A percentile compares a stretch with the other conserved stretches of the same genome.
Evolutionary conservation across 2,113 vertebrate species (phyloP).

Genomic region (Macaca mulatta): DNA sequence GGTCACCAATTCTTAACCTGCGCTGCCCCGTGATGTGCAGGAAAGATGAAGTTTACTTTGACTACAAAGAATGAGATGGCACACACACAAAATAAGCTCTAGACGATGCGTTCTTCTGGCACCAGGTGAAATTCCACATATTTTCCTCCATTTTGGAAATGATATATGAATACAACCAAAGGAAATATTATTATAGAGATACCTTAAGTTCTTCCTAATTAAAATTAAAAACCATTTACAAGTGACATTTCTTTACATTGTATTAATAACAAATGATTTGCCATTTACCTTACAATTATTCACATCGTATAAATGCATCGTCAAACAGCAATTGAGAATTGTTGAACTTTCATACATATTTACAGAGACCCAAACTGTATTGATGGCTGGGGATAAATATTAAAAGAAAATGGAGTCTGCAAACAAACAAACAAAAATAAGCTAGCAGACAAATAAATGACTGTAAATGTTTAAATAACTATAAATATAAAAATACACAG

Average conservation of each 20-base stretch:
- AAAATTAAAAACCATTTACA: background rate
- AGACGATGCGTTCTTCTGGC: background rate
- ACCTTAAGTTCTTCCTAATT: background rate
- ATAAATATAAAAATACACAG: background rate
- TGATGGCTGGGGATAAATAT: background rate
- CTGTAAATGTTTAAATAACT: background rate
- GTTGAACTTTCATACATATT: background rate
- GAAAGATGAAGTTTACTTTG: background rate
- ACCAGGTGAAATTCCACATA: background rate
- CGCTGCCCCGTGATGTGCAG: background rate
- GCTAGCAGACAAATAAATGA: background rate
- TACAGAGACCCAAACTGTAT: background rate
- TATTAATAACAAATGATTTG: conserved; percentile 5
- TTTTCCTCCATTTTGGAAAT: background rate
- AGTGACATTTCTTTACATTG: background rate
- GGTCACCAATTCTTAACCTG: background rate
- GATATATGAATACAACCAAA: background rate
- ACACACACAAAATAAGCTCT: background rate
- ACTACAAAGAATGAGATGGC: background rate
- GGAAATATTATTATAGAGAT: background rate
- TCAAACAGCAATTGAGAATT: background rate
- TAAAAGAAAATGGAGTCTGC: background rate
- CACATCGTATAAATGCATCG: background rate
- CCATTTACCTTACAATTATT: background rate
- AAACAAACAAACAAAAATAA: background rate